Conservation (phyloP, 2,888 invertebrate species). For the Sinohyriopsis cumingii region DNA sequence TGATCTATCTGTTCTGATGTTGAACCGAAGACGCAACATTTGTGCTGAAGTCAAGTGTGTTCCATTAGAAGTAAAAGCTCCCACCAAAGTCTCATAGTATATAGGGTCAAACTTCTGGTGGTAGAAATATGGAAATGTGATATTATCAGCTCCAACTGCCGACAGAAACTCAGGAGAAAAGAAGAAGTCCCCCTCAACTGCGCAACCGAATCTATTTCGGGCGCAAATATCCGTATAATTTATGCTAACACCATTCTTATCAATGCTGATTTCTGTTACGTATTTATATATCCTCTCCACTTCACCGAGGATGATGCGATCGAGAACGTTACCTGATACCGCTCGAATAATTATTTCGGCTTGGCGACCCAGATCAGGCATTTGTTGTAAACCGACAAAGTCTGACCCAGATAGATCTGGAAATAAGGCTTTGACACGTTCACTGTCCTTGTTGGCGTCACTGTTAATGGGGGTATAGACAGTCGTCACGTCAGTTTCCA, state of each 20-base stretch:
- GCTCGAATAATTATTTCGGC: slow-evolving; percentile 22
- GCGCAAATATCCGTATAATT: slow-evolving; percentile 10
- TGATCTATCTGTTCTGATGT: too few relatives aligned
- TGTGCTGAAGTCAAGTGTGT: too few relatives aligned
- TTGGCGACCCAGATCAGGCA: slow-evolving; percentile 11
- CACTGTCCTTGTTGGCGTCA: slow-evolving; percentile 38
- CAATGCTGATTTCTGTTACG: neutral
- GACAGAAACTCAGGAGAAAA: too few relatives aligned
- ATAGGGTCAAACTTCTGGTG: too few relatives aligned
- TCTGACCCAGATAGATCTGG: slow-evolving; percentile 20
- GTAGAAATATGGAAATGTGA: too few relatives aligned
- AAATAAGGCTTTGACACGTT: slow-evolving; percentile 16
- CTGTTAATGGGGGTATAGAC: slow-evolving; percentile 48
- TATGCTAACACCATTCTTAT: neutral
- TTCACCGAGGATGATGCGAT: slow-evolving; percentile 2
- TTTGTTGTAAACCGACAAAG: too few relatives aligned
- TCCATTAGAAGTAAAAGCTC: too few relatives aligned
- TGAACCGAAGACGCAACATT: too few relatives aligned
- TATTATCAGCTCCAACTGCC: too few relatives aligned
- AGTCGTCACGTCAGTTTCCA: slow-evolving; percentile 39
- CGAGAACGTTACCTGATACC: slow-evolving; percentile 6
- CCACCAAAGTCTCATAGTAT: too few relatives aligned
- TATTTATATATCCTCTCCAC: slow-evolving; percentile 1
- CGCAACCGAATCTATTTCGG: slow-evolving; percentile 3
- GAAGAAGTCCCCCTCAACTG: too few relatives aligned